Evolutionary conservation across 2,113 vertebrate species (phyloP), one percentile per base, ranked within the genome.

Genomic region (Accipiter cooperii): DNA sequence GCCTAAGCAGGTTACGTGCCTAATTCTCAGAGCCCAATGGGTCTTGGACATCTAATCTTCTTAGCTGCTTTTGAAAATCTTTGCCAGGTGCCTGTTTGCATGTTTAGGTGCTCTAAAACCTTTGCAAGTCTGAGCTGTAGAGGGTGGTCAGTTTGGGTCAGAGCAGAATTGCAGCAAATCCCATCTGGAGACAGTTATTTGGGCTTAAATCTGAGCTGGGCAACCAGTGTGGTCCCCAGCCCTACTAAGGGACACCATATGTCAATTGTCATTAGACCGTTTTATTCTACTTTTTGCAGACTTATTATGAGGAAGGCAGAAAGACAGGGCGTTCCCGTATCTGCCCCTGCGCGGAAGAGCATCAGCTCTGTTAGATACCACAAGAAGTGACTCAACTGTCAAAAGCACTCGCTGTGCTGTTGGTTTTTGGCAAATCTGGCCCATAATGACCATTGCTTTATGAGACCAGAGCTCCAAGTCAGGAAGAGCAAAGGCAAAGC

Each of bases 1-100:
- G 1, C 75, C 92, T 95, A 90, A 96, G 95, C 90, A 93, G 92
- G 95, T 90, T 94, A 92, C 51, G 5, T 36, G 64, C 84, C 96
- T 96, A 84, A 92, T 94, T 96, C 94, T 78, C 73, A 46, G 73
- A 89, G 80, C 73, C 93, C 94, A 93, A 55, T 49, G 80, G 80
- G 87, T 70, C 94, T 95, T 70, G 94, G 84, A 46, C 55, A 81
- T 8, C 42, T 95, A 95, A 96, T 96, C 96, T 91, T 6, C 80
- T 97, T 92, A 97, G 89, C 93, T 90, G 93, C 92, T 96, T 91
- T 88, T 61, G 79, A 85, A 95, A 90, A 94, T 91, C 96, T 92
- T 96, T 94, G 82, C 90, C 90, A 92, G 93, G 94, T 95, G 95
- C 95, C 76, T 42, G 28, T 73, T 87, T 80, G 87, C 90, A 69